Percentiles rank a stretch among this genome's conserved stretches.
Conservation (phyloP, 2,888 invertebrate species). For the Lasius platythorax region DNA sequence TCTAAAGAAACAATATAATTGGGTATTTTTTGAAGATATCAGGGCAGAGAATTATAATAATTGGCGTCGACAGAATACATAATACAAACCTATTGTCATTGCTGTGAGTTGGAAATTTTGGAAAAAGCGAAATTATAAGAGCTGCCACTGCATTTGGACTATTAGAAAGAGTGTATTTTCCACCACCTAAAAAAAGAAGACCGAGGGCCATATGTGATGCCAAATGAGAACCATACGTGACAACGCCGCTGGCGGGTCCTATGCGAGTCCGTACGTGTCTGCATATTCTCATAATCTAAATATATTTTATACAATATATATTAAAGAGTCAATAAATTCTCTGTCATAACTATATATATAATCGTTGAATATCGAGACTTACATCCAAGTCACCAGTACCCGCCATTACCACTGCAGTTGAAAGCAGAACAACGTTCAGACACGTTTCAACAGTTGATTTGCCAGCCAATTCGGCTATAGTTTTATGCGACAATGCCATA, state of each 20-base stretch:
- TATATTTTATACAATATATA: constrained; percentile 11
- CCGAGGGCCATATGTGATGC: constrained; percentile 98
- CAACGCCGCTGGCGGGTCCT: constrained; percentile 90
- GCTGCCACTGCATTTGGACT: constrained; percentile 95
- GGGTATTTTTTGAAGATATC: background rate
- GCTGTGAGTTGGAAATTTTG: constrained; percentile 98
- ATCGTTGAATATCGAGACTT: constrained; percentile 21
- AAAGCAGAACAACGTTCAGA: constrained; percentile 93
- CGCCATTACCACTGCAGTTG: constrained; percentile 96
- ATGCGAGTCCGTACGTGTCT: constrained; percentile 94
- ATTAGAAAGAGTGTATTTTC: constrained; percentile 94
- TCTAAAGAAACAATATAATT: background rate
- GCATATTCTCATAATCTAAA: constrained; percentile 91
- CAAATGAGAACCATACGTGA: constrained; percentile 96
- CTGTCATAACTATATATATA: background rate
- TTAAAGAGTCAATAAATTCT: background rate
- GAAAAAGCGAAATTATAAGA: constrained; percentile 97
- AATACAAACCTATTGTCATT: constrained; percentile 94
- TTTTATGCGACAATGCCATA: constrained; percentile 89
- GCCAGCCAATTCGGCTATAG: constrained; percentile 95
- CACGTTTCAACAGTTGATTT: constrained; percentile 96
- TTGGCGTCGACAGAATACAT: background rate
- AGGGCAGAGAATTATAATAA: background rate
- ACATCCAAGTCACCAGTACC: constrained; percentile 96
- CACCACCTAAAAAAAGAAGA: constrained; percentile 97